phyloP scores from a whole-genome alignment of 1,140 invertebrate species.

The Zaprionus gabonicus region DNA sequence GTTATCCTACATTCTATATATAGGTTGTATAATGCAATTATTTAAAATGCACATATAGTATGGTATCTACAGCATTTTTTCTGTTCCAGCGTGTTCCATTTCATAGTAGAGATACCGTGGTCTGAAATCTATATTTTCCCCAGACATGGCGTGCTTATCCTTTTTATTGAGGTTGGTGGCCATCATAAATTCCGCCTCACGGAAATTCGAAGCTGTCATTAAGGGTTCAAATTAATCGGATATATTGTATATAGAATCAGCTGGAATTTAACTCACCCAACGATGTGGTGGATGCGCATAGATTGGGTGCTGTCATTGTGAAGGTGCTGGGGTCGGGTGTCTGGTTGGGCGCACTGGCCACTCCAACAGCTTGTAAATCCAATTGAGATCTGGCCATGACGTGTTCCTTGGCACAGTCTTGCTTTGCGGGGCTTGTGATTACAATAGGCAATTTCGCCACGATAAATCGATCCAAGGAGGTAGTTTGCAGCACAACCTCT shows the following conservation, averaged over 20 bases:
- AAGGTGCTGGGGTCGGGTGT: conserved; percentile 35
- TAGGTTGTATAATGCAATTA: background rate
- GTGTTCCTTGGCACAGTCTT: background rate
- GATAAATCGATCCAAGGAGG: conserved; percentile 84
- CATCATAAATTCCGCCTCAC: conserved; percentile 73
- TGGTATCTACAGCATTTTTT: conserved; percentile 31
- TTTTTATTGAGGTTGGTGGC: conserved; percentile 71
- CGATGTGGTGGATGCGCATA: conserved; percentile 54
- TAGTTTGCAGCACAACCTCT: conserved; percentile 85
- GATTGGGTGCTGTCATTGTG: conserved; percentile 19
- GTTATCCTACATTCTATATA: background rate
- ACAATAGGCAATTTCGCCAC: conserved; percentile 84
- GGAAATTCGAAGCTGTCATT: conserved; percentile 57
- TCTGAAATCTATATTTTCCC: conserved; percentile 64
- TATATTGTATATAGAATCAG: background rate
- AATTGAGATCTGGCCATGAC: conserved; percentile 1
- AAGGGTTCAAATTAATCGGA: background rate
- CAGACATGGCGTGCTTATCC: conserved; percentile 64
- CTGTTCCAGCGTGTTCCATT: conserved; percentile 43
- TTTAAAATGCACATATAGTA: background rate
- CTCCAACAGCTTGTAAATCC: conserved; percentile 3
- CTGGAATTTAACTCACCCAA: conserved; percentile 47
- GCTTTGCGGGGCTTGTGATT: conserved; percentile 85
- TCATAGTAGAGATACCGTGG: conserved; percentile 79
- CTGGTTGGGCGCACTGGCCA: conserved; percentile 38